Conservation (phyloP, 1,140 invertebrate species). For the Tribolium madens region DNA sequence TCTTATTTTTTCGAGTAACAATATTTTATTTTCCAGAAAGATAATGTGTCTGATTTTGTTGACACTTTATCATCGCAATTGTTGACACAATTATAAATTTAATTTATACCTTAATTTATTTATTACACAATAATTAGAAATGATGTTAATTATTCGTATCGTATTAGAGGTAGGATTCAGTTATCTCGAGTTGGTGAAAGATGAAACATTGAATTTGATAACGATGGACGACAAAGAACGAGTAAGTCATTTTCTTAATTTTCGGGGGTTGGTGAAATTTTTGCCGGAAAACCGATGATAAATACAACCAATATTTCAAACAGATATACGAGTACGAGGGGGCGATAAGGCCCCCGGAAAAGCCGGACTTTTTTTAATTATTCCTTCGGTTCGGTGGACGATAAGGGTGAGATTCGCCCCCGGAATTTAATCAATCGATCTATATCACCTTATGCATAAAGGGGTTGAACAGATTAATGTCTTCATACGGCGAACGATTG, state of each 20-base stretch:
- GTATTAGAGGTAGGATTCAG: constrained; percentile 28
- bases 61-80: constrained; percentile 41
- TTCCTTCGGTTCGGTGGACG: constrained; percentile 15
- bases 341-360: constrained; percentile 7
- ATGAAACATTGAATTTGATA: constrained; percentile 14
- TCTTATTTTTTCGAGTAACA: constrained; percentile 41
- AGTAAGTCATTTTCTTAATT: constrained; percentile 33
- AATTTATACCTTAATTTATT: constrained; percentile 52
- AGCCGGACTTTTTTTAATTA: constrained; percentile 46
- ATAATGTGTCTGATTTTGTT: constrained; percentile 45
- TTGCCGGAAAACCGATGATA: constrained; percentile 52
- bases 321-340: constrained; percentile 48
- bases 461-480: constrained; percentile 53
- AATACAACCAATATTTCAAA: constrained; percentile 57
- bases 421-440: constrained; percentile 46
- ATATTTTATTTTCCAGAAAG: constrained; percentile 36
- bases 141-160: constrained; percentile 47
- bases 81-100: constrained; percentile 46
- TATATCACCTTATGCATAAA: constrained; percentile 51
- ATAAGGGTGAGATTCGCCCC: constrained; percentile 48
- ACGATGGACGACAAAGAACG: constrained; percentile 18
- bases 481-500: constrained; percentile 53
- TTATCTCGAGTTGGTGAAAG: constrained; percentile 44
- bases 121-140: constrained; percentile 48
- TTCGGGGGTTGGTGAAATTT: background rate